Percentiles rank a stretch among this genome's conserved stretches.
phyloP scores from a whole-genome alignment of 1,140 invertebrate species.

The Thereuonema tuberculata region DNA sequence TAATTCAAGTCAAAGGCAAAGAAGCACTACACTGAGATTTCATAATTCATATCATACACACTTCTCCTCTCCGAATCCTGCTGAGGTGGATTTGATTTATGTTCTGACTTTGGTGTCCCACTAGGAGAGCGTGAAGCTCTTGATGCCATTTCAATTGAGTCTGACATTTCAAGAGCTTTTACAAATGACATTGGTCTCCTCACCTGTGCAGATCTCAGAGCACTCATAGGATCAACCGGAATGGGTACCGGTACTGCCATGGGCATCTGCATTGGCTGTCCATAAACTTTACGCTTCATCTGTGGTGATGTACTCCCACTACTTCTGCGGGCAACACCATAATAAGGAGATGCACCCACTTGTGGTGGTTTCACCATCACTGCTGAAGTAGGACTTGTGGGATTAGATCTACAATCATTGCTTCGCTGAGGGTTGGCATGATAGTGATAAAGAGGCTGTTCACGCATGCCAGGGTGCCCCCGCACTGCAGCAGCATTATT shows the following conservation, averaged over 20 bases:
- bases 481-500: constrained; percentile 63
- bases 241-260: neutral
- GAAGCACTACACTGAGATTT: constrained; percentile 66
- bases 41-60: constrained; percentile 90
- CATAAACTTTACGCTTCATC: constrained; percentile 12
- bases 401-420: constrained; percentile 51
- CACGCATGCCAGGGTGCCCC: constrained; percentile 52
- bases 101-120: constrained; percentile 17
- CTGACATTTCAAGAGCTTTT: constrained; percentile 76
- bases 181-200: constrained; percentile 79
- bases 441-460: neutral
- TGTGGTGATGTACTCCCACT: constrained; percentile 17
- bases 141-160: constrained; percentile 33
- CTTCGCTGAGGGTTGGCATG: constrained; percentile 25
- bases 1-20: no score
- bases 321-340: constrained; percentile 11
- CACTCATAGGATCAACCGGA: constrained; percentile 13
- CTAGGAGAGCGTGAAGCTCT: constrained; percentile 15
- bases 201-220: constrained; percentile 15
- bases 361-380: constrained; percentile 22
- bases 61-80: constrained; percentile 57
- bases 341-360: constrained; percentile 10
- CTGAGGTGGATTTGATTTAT: neutral
- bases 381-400: constrained; percentile 50
- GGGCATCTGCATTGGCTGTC: no score